These are phyloP conservation scores for Nymphalis io DNA, from an alignment of 1,140 invertebrate species.

Conservation along the genomic window DNA sequence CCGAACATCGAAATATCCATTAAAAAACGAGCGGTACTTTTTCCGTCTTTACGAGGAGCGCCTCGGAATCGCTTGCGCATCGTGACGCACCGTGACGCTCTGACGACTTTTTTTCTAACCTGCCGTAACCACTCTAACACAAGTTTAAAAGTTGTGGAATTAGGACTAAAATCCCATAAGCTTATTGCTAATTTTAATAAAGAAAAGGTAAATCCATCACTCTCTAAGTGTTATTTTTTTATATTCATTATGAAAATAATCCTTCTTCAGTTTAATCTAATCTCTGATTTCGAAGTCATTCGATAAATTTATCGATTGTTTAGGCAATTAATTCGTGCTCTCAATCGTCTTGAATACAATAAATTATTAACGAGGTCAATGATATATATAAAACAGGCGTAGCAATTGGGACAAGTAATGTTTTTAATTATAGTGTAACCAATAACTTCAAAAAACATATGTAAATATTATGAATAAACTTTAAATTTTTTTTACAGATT, in stretches of 20 bases:
- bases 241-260: neutral
- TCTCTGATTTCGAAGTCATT: constrained; percentile 6
- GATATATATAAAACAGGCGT: neutral
- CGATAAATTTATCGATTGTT: constrained; percentile 18
- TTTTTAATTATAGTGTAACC: neutral
- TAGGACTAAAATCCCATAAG: too few relatives aligned
- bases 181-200: too few relatives aligned
- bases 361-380: constrained; percentile 15
- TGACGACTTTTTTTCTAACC: too few relatives aligned
- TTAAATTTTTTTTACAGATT: neutral
- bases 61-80: too few relatives aligned
- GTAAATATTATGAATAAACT: neutral
- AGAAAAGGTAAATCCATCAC: too few relatives aligned
- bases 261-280: neutral
- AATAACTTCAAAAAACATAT: neutral
- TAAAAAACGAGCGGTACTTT: too few relatives aligned
- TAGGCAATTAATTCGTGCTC: constrained; percentile 18
- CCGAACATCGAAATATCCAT: too few relatives aligned
- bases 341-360: constrained; percentile 8
- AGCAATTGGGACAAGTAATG: neutral
- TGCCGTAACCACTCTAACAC: too few relatives aligned
- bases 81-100: too few relatives aligned
- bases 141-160: too few relatives aligned
- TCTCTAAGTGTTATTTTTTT: too few relatives aligned
- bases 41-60: too few relatives aligned